Evolutionary conservation across 2,797 vertebrate genomes (phyloP).

Genomic region (Miichthys miiuy): DNA sequence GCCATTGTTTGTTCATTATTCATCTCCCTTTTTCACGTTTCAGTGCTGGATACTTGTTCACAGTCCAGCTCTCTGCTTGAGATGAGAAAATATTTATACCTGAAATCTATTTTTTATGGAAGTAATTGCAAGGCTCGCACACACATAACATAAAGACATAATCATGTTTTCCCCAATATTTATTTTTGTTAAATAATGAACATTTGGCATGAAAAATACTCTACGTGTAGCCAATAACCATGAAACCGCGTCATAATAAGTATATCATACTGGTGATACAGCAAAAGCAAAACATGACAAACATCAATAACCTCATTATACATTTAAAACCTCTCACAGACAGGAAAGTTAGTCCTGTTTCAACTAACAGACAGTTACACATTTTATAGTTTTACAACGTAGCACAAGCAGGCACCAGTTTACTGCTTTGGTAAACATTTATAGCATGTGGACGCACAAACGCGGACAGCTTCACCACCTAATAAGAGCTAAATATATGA

Average conservation of each 20-base stretch:
- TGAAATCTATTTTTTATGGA: neutral
- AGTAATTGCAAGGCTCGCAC: slow-evolving; percentile 1
- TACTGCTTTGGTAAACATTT: slow-evolving; percentile 49
- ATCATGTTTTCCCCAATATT: slow-evolving; percentile 25
- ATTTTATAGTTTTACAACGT: slow-evolving; percentile 33
- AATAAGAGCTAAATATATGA: slow-evolving; percentile 41
- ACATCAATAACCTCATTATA: slow-evolving; percentile 39
- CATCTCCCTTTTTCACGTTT: slow-evolving; percentile 17
- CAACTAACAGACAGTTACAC: slow-evolving; percentile 32
- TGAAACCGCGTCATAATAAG: slow-evolving; percentile 10
- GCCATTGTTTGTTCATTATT: slow-evolving; percentile 53
- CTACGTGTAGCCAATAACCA: slow-evolving; percentile 27
- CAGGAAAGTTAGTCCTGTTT: slow-evolving; percentile 8
- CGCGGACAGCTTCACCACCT: slow-evolving; percentile 27
- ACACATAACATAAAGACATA: neutral
- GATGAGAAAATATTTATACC: neutral
- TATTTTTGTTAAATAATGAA: slow-evolving; percentile 62
- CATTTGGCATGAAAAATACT: slow-evolving; percentile 53
- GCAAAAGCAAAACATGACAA: slow-evolving; percentile 54
- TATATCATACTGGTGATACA: slow-evolving; percentile 40
- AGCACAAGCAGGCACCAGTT: slow-evolving; percentile 61
- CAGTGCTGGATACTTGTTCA: slow-evolving; percentile 15
- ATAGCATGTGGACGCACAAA: slow-evolving; percentile 29
- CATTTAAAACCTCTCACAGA: slow-evolving; percentile 40
- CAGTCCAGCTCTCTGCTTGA: slow-evolving; percentile 16